Evolutionary conservation across 2,797 vertebrate species (phyloP).

Genomic region (Enteromius radiatus): DNA sequence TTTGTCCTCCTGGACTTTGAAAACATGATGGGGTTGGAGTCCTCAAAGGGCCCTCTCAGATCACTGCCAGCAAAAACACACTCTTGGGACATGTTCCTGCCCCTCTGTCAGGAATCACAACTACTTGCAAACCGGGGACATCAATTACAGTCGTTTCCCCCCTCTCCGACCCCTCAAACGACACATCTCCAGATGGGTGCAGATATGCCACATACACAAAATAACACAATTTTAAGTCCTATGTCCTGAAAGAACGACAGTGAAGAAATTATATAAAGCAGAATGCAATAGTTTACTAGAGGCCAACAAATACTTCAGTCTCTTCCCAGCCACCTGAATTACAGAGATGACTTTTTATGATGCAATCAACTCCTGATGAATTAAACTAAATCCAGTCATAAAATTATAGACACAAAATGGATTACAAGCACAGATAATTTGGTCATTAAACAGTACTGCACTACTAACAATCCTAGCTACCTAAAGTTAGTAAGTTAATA

Average conservation of each 20-base stretch:
- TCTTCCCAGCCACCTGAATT: neutral
- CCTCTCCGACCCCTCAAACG: conserved; percentile 28
- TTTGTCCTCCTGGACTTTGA: conserved; percentile 52
- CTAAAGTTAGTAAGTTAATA: neutral
- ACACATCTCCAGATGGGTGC: conserved; percentile 49
- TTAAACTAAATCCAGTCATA: neutral
- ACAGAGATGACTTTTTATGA: neutral
- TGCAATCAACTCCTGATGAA: neutral
- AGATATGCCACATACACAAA: conserved; percentile 37
- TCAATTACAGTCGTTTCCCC: conserved; percentile 61
- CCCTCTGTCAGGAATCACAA: conserved; percentile 67
- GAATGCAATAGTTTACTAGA: neutral
- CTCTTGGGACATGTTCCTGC: conserved; percentile 65
- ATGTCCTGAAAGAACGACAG: neutral
- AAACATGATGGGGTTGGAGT: conserved; percentile 51
- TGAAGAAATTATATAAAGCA: neutral
- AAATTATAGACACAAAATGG: neutral
- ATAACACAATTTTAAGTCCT: neutral
- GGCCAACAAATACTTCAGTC: neutral
- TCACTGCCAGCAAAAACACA: conserved; percentile 64
- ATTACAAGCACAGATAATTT: neutral
- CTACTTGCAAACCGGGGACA: conserved; percentile 63
- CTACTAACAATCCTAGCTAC: neutral
- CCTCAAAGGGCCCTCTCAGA: conserved; percentile 52
- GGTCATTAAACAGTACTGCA: neutral